Conservation (phyloP, 2,113 vertebrate genomes). For the Paracanthobrama guichenoti region DNA sequence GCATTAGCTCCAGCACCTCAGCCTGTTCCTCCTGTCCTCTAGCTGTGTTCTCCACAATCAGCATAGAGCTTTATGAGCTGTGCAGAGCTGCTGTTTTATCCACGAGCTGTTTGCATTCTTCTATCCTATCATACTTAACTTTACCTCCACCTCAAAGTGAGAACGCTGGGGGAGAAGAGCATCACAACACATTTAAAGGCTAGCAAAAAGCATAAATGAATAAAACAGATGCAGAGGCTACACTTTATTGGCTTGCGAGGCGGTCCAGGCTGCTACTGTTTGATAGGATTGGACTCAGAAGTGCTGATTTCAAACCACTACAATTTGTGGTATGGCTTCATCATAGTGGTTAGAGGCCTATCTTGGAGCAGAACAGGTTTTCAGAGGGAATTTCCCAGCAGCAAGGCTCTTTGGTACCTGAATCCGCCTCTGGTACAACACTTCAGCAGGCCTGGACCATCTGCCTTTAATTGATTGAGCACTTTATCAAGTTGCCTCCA, state of each 20-base stretch:
- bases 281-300: constrained; percentile 54
- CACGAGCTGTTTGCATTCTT: constrained; percentile 61
- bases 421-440: constrained; percentile 48
- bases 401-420: constrained; percentile 49
- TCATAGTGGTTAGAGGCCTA: constrained; percentile 43
- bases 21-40: constrained; percentile 68
- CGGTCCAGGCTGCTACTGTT: constrained; percentile 44
- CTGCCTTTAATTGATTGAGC: constrained; percentile 69
- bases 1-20: constrained; percentile 60
- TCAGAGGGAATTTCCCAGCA: not conserved
- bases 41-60: constrained; percentile 63
- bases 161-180: not conserved
- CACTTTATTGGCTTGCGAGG: constrained; percentile 52
- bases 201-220: constrained; percentile 58
- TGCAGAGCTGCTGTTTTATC: constrained; percentile 59
- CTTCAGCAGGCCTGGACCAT: constrained; percentile 67
- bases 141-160: constrained; percentile 36
- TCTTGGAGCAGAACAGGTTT: constrained; percentile 26
- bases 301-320: constrained; percentile 50
- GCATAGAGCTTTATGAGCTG: constrained; percentile 71
- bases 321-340: constrained; percentile 32
- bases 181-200: constrained; percentile 50
- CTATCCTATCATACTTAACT: constrained; percentile 32
- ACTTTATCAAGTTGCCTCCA: constrained; percentile 64
- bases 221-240: constrained; percentile 59